These are phyloP conservation scores for Apamea anceps DNA, from an alignment of 2,888 invertebrate species.

Conservation along the genomic window DNA sequence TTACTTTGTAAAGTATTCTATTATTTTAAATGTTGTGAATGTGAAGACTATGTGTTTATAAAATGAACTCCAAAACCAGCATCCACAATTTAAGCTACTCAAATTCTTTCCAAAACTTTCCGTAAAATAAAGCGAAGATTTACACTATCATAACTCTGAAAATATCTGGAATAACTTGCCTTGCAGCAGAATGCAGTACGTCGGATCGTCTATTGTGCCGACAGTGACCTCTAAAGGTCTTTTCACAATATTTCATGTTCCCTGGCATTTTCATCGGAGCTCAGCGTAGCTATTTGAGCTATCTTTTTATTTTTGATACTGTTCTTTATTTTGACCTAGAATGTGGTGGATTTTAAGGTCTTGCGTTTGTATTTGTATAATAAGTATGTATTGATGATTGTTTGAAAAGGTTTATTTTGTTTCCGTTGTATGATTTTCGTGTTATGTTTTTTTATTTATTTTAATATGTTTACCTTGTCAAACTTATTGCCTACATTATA, in stretches of 20 bases:
- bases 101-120: constrained; percentile 33
- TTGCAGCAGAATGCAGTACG: constrained; percentile 60
- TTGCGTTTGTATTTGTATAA: too few species aligned
- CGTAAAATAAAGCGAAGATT: constrained; percentile 47
- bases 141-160: constrained; percentile 50
- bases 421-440: not conserved
- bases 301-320: constrained; percentile 46
- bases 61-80: not conserved
- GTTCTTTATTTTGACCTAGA: constrained; percentile 30
- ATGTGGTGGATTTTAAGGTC: constrained; percentile 22
- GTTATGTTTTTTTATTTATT: not conserved
- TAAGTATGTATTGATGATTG: not conserved
- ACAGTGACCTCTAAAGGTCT: constrained; percentile 61
- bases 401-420: not conserved
- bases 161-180: constrained; percentile 53
- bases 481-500: not conserved
- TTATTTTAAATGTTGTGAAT: too few species aligned
- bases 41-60: too few species aligned
- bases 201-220: constrained; percentile 52
- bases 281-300: constrained; percentile 46
- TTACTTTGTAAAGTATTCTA: too few species aligned
- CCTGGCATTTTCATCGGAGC: constrained; percentile 64
- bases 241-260: constrained; percentile 60
- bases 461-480: not conserved
- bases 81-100: constrained; percentile 4